These are phyloP conservation scores for Melolontha melolontha DNA, from an alignment of 2,888 invertebrate species.

Conservation along the genomic window DNA sequence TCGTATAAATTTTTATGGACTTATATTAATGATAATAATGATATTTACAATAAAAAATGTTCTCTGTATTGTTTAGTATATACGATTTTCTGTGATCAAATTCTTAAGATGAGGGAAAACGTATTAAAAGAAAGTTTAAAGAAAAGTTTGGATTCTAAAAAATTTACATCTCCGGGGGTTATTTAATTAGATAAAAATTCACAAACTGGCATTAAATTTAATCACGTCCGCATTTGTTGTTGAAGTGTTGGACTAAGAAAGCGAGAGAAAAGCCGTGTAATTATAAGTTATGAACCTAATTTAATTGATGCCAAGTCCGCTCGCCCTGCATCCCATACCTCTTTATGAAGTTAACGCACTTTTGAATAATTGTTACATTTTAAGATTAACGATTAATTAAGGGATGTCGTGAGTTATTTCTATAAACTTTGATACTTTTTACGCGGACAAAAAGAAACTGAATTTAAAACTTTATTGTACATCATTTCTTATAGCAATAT, in stretches of 20 bases:
- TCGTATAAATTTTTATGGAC: too few relatives aligned
- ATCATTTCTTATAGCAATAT: too few relatives aligned
- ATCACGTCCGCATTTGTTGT: slow-evolving; percentile 25
- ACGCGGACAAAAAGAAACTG: too few relatives aligned
- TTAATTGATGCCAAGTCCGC: slow-evolving; percentile 25
- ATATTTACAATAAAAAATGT: too few relatives aligned
- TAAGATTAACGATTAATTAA: slow-evolving; percentile 31
- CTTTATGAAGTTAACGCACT: slow-evolving; percentile 24
- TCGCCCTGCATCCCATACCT: slow-evolving; percentile 6
- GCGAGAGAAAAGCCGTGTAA: slow-evolving; percentile 15
- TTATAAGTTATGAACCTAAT: slow-evolving; percentile 33
- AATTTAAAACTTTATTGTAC: too few relatives aligned
- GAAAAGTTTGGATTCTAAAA: slow-evolving; percentile 1
- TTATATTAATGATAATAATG: too few relatives aligned
- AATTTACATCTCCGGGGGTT: slow-evolving; percentile 5
- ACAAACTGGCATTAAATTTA: slow-evolving; percentile 26
- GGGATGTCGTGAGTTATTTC: slow-evolving; percentile 10
- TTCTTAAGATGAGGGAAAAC: not conserved
- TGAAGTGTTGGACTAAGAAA: slow-evolving; percentile 29
- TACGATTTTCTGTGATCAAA: not conserved
- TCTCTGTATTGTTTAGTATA: too few relatives aligned
- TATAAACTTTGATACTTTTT: slow-evolving; percentile 6
- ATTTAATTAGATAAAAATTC: slow-evolving; percentile 29
- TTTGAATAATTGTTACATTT: slow-evolving; percentile 30
- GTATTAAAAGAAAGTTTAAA: slow-evolving; percentile 1